Conservation (phyloP, 35 echinoderm and acorn worm genomes). For the Anneissia japonica region DNA sequence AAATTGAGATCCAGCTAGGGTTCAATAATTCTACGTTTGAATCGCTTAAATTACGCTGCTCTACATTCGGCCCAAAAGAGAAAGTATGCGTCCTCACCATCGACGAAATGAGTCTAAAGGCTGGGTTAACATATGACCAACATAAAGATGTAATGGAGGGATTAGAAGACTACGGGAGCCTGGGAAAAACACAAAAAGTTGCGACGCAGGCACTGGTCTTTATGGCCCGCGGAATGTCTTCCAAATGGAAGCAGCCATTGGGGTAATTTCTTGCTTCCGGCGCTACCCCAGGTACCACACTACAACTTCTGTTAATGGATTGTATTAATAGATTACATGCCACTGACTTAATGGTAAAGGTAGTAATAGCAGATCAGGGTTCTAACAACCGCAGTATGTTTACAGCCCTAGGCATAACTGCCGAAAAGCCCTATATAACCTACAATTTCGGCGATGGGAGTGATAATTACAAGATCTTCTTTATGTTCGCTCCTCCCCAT, state of each 20-base stretch:
- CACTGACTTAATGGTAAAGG: background rate
- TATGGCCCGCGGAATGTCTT: background rate
- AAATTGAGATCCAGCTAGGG: background rate
- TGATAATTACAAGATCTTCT: background rate
- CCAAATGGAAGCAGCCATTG: constrained; percentile 12
- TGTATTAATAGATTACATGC: constrained; percentile 15
- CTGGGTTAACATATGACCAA: background rate
- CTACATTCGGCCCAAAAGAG: background rate
- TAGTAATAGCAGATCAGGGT: background rate
- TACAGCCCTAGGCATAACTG: background rate
- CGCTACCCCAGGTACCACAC: background rate
- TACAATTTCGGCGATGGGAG: background rate
- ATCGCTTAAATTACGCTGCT: background rate
- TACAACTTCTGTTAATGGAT: background rate
- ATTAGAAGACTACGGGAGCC: constrained; percentile 4
- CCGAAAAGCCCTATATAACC: background rate
- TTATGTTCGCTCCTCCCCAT: constrained; percentile 14
- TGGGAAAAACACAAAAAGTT: background rate
- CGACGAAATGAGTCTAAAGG: constrained; percentile 32
- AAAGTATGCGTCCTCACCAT: background rate
- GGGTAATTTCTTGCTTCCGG: background rate
- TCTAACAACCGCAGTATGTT: background rate
- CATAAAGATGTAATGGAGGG: constrained; percentile 1
- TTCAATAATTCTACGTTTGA: constrained; percentile 33
- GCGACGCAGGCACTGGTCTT: constrained; percentile 7